Evolutionary conservation across 2,113 vertebrate genomes (phyloP).

Genomic region (Burhinus oedicnemus): DNA sequence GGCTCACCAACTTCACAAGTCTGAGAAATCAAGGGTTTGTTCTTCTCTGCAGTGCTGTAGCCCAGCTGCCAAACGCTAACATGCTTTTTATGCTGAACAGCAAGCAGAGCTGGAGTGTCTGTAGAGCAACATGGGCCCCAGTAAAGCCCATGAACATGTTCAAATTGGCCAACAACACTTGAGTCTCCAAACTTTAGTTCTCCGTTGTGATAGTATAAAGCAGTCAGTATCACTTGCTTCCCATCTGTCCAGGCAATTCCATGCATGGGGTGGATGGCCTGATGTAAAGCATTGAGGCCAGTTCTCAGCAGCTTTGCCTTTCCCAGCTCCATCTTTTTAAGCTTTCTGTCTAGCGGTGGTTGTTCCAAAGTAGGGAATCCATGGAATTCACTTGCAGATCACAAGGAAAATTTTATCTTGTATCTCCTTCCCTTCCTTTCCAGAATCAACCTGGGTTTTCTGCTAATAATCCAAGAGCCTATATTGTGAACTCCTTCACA

Average conservation of each 20-base stretch:
- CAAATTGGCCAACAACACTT: slow-evolving; percentile 90
- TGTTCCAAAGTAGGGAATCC: slow-evolving; percentile 7
- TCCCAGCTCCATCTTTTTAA: slow-evolving; percentile 88
- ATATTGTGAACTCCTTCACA: not conserved
- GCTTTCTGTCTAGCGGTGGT: not conserved
- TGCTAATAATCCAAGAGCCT: slow-evolving; percentile 16
- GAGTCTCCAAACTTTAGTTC: slow-evolving; percentile 88
- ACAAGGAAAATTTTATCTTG: not conserved
- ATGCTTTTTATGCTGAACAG: slow-evolving; percentile 91
- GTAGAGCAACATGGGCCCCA: slow-evolving; percentile 83
- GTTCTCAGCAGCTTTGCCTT: slow-evolving; percentile 90
- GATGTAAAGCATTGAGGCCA: slow-evolving; percentile 88
- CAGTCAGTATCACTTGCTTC: slow-evolving; percentile 88
- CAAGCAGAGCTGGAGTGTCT: slow-evolving; percentile 81
- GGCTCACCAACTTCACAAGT: slow-evolving; percentile 90
- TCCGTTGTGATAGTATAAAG: slow-evolving; percentile 76
- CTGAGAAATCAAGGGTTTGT: slow-evolving; percentile 86
- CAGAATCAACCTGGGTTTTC: not conserved
- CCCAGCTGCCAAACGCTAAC: slow-evolving; percentile 90
- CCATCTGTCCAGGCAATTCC: slow-evolving; percentile 97
- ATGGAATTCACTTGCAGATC: slow-evolving; percentile 16
- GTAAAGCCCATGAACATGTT: slow-evolving; percentile 88
- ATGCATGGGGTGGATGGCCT: slow-evolving; percentile 89
- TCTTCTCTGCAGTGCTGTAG: slow-evolving; percentile 78
- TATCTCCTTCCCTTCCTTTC: not conserved